Percentiles rank a stretch among this genome's conserved stretches.
Evolutionary conservation across 2,888 invertebrate species (phyloP).

Genomic region (Homarus gammarus): DNA sequence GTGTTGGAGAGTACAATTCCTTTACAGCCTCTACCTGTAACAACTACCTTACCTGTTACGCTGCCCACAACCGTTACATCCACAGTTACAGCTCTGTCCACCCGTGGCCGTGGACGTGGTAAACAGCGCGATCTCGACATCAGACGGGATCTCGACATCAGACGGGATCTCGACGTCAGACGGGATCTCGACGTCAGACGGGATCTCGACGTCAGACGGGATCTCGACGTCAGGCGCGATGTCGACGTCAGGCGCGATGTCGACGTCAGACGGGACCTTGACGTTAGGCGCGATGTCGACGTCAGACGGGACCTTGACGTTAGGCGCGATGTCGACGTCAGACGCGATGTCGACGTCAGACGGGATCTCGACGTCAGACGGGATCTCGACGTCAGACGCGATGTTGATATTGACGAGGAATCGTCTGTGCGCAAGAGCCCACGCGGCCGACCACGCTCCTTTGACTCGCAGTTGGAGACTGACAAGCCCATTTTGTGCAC

Average conservation of each 20-base stretch:
- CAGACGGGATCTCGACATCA: conserved; percentile 25
- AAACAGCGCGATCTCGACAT: conserved; percentile 43
- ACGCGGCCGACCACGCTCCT: conserved; percentile 39
- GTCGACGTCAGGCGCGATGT: no score
- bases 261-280: no score
- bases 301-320: no score
- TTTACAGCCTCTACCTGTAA: conserved; percentile 3
- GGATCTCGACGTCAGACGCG: conserved; percentile 39
- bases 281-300: no score
- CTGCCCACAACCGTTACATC: conserved; percentile 19
- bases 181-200: no score
- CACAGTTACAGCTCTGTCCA: not conserved
- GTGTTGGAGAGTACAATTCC: conserved; percentile 47
- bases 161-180: no score
- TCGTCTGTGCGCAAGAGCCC: conserved; percentile 51
- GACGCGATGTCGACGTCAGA: not conserved
- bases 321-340: no score
- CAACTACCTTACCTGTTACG: conserved; percentile 23
- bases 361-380: conserved; percentile 37
- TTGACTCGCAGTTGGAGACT: conserved; percentile 33
- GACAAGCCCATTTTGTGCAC: conserved; percentile 33
- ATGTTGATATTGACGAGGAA: conserved; percentile 46
- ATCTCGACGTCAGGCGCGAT: no score
- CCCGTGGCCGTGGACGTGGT: conserved; percentile 38
- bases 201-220: no score